Conservation (phyloP, 2,797 vertebrate species). For the Myotis vivesi region DNA sequence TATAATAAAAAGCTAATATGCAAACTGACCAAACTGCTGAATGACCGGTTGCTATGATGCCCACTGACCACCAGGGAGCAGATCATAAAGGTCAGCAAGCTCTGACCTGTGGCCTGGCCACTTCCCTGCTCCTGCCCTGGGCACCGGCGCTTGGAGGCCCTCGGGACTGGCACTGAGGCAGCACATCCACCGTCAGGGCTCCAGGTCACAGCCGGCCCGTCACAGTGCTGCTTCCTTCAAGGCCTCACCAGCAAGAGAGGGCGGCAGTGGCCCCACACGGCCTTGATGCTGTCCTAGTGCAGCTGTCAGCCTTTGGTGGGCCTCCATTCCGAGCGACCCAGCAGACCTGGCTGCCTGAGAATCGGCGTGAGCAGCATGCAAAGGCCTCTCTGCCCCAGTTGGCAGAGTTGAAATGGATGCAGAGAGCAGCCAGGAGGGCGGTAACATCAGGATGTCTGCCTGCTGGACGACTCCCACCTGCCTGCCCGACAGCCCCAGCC, state of each 20-base stretch:
- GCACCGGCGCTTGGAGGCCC: accelerated
- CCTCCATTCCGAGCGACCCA: not conserved
- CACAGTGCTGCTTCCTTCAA: not conserved
- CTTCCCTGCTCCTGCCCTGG: not conserved
- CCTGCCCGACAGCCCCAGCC: not conserved
- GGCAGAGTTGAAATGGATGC: not conserved
- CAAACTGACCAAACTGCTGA: too few relatives aligned
- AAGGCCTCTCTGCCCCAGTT: not conserved
- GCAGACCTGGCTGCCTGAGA: not conserved
- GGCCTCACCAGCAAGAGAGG: not conserved
- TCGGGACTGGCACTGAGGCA: not conserved
- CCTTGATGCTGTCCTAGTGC: too few relatives aligned
- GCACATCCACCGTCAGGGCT: accelerated
- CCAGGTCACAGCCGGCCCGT: not conserved
- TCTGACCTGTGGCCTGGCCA: not conserved
- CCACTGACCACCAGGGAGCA: too few relatives aligned
- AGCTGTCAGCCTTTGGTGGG: not conserved
- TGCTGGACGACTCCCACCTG: not conserved
- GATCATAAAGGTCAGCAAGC: not conserved
- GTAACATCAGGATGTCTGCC: not conserved
- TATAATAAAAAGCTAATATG: too few relatives aligned
- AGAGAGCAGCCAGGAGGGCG: not conserved
- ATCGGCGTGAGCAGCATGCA: not conserved
- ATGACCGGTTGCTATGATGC: too few relatives aligned
- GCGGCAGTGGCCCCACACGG: not conserved